These are phyloP conservation scores for Poeciliopsis prolifica DNA, from an alignment of 2,113 vertebrate species.

Conservation along the genomic window DNA sequence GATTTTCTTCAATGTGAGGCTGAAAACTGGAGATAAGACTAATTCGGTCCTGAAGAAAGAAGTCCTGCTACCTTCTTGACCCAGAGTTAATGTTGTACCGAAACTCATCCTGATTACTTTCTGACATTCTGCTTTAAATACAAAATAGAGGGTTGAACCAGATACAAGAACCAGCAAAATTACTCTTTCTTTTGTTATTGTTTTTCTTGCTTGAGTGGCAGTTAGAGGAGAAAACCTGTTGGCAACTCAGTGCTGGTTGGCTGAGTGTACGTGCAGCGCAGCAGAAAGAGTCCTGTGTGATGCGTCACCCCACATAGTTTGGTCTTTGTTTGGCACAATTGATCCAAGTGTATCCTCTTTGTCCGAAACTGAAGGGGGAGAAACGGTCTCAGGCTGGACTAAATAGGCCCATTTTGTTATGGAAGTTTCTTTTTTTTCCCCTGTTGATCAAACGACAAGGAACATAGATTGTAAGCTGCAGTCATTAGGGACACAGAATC, in stretches of 20 bases:
- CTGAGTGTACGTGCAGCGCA: conserved; percentile 70
- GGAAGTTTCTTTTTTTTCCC: conserved; percentile 26
- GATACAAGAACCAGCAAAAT: conserved; percentile 16
- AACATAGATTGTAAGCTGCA: conserved; percentile 44
- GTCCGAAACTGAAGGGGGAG: conserved; percentile 58
- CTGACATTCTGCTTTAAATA: conserved; percentile 52
- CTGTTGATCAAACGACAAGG: conserved; percentile 48
- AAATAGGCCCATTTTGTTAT: conserved; percentile 66
- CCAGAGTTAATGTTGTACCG: conserved; percentile 49
- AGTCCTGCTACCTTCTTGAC: conserved; percentile 25
- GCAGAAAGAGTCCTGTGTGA: conserved; percentile 74
- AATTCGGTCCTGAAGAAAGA: conserved; percentile 4
- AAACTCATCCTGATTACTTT: conserved; percentile 51
- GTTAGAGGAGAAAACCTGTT: conserved; percentile 71
- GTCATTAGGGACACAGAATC: conserved; percentile 39
- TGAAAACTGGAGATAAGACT: conserved; percentile 8
- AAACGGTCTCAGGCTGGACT: conserved; percentile 63
- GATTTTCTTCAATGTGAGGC: not conserved
- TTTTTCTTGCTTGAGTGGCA: conserved; percentile 74
- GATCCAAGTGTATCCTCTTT: conserved; percentile 78
- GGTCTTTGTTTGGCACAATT: conserved; percentile 75
- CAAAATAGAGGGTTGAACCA: not conserved
- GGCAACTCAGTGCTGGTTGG: conserved; percentile 70
- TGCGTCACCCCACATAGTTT: conserved; percentile 75
- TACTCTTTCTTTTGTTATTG: conserved; percentile 53